Evolutionary conservation across 1,140 invertebrate genomes (phyloP), one percentile per base, ranked within the genome.

Genomic region (Drosophila carrolli): DNA sequence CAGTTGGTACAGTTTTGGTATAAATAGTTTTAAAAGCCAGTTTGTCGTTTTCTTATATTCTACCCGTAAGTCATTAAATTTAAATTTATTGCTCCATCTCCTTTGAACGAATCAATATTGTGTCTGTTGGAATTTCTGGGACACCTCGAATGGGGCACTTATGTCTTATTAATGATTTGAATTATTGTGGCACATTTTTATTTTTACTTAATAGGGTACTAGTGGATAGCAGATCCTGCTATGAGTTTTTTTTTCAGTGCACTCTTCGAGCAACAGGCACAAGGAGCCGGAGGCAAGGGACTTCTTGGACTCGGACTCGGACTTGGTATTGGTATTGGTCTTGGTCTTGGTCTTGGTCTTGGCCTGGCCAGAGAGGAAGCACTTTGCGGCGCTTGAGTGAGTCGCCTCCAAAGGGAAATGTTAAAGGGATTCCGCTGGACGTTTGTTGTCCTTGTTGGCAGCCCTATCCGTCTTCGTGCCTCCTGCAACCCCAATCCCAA

Each of bases 321-420:
- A 11, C 5, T 10, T 16, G 47, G 13, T 29, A 13, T 29, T 48
- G 13, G 11, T 27, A 13, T 10, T 61, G 14, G 50, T n/a, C 3
- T 53, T n/a, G 16, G 44, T 2, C 14, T 44, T 23, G 7, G 59
- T 47, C 44, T 43, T 55, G 9, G 75, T 19, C 40, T 68, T 47
- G 47, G 70, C 27, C 23, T 0, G 63, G 32, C 51, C 65, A 40
- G 51, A 85, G 59, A 88, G 82, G 83, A 86, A 86, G 75, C 82
- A 88, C 82, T 86, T 86, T 86, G 75, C 65, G 78, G 75, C 82
- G 82, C 82, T 86, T 88, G 65, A 86, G 78, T 86, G 65, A 75
- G 70, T 75, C 66, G 66, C 53, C 75, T 79, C 70, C 74, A 73
- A 81, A 46, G 83, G 75, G 58, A 86, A 67, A 75, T 75, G 83